Conservation (phyloP, 2,113 vertebrate species). For the Nipponia nippon region DNA sequence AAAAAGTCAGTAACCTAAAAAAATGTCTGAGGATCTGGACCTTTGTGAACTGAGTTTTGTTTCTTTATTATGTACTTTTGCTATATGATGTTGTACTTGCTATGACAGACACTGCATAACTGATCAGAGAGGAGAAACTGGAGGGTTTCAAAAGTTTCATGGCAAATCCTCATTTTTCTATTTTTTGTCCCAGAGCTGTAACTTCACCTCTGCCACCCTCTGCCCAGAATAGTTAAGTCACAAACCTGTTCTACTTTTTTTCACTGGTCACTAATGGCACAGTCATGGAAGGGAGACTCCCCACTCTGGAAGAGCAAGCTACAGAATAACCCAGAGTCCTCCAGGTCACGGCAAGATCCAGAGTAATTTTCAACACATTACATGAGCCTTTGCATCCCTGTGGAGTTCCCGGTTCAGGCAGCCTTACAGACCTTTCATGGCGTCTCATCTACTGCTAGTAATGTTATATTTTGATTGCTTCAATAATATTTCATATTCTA, state of each 20-base stretch:
- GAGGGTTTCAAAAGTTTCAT: not conserved
- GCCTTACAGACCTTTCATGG: not conserved
- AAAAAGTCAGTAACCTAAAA: not conserved
- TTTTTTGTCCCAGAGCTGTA: not conserved
- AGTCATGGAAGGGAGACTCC: not conserved
- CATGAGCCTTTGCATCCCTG: not conserved
- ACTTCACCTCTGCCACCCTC: accelerated
- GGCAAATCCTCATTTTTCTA: not conserved
- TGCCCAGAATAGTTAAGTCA: not conserved
- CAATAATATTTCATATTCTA: not conserved
- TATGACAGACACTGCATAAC: not conserved
- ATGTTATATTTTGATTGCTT: not conserved
- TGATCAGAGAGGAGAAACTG: not conserved
- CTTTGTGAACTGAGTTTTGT: not conserved
- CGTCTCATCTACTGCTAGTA: not conserved
- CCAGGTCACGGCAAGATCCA: not conserved
- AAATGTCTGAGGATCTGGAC: not conserved
- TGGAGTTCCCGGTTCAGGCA: not conserved
- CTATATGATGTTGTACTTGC: not conserved
- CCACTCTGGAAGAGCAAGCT: not conserved
- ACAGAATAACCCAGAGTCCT: not conserved
- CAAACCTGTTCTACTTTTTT: not conserved
- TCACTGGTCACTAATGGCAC: not conserved
- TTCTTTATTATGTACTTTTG: not conserved
- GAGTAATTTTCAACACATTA: not conserved